Evolutionary conservation across 2,888 invertebrate genomes (phyloP).

Genomic region (Brachyptera risi): DNA sequence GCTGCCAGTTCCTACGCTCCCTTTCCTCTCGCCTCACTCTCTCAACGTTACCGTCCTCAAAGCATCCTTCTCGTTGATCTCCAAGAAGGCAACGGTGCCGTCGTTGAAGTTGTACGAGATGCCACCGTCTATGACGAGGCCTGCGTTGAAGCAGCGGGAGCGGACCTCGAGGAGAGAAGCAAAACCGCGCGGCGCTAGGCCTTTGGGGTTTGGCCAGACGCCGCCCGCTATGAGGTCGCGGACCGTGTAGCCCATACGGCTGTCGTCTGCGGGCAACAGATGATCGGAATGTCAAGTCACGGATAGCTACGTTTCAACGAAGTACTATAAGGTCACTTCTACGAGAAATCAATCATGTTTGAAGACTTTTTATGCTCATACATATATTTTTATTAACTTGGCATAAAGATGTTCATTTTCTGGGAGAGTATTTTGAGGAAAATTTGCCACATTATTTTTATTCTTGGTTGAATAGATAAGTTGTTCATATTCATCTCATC

Average conservation of each 20-base stretch:
- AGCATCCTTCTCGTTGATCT: conserved; percentile 82
- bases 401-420: too few species aligned
- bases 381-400: too few species aligned
- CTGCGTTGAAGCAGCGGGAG: conserved; percentile 88
- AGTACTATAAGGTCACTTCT: too few species aligned
- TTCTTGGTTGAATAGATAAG: too few species aligned
- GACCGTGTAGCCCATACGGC: conserved; percentile 82
- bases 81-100: conserved; percentile 80
- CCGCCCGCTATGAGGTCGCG: conserved; percentile 90
- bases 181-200: conserved; percentile 69
- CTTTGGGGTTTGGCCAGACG: conserved; percentile 76
- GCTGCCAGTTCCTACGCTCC: too few species aligned
- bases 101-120: conserved; percentile 92
- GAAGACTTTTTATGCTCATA: too few species aligned
- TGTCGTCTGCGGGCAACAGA: conserved; percentile 58
- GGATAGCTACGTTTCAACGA: too few species aligned
- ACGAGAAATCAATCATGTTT: too few species aligned
- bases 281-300: not conserved
- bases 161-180: conserved; percentile 70
- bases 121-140: conserved; percentile 93
- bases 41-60: conserved; percentile 65
- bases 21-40: conserved; percentile 5
- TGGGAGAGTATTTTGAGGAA: too few species aligned
- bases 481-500: too few species aligned
- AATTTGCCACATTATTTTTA: too few species aligned